phyloP scores from a whole-genome alignment of 2,888 invertebrate genomes.

The Abrostola triplasia region DNA sequence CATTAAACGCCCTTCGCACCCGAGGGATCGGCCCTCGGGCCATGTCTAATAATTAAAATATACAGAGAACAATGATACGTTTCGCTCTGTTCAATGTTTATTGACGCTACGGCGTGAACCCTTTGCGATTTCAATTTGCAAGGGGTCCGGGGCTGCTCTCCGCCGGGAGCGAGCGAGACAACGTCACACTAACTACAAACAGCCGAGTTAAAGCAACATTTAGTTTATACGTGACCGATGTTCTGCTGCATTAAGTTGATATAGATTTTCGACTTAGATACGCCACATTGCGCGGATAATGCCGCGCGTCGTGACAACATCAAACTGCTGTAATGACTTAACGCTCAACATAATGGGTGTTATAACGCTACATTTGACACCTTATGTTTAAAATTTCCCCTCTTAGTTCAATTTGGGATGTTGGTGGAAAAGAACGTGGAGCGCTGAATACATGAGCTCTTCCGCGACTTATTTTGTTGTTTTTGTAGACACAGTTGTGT shows the following conservation, averaged over 20 bases:
- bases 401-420: conserved; percentile 32
- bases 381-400: conserved; percentile 38
- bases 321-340: conserved; percentile 48
- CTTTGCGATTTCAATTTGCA: conserved; percentile 84
- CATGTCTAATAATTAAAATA: conserved; percentile 84
- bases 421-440: conserved; percentile 29
- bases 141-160: conserved; percentile 57
- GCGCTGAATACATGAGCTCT: conserved; percentile 24
- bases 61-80: conserved; percentile 84
- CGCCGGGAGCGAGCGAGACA: conserved; percentile 30
- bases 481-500: not conserved
- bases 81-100: conserved; percentile 82
- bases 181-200: conserved; percentile 46
- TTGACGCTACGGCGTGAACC: conserved; percentile 76
- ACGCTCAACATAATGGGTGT: conserved; percentile 44
- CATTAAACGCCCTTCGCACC: conserved; percentile 66
- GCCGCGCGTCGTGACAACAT: conserved; percentile 46
- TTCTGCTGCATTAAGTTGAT: conserved; percentile 49
- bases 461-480: not conserved
- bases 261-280: conserved; percentile 49
- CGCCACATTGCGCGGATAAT: conserved; percentile 53
- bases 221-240: conserved; percentile 54
- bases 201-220: conserved; percentile 48
- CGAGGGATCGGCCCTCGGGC: conserved; percentile 69
- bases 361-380: conserved; percentile 52